Conservation (phyloP, 2,888 invertebrate genomes). For the Periphyllus acericola region DNA sequence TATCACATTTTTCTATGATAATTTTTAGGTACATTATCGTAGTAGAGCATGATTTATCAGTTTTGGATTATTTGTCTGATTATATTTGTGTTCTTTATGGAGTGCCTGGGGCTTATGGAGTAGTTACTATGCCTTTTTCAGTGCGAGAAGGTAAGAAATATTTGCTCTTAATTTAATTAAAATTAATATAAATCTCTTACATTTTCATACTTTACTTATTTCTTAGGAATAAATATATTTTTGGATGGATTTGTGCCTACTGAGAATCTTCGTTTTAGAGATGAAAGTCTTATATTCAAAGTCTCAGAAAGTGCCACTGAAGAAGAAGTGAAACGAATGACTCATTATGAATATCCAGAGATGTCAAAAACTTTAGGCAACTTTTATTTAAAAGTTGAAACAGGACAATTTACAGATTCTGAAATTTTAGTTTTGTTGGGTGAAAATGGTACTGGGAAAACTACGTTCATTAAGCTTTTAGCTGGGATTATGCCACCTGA, state of each 20-base stretch:
- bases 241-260: slow-evolving; percentile 99
- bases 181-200: slow-evolving; percentile 26
- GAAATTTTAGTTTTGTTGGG: slow-evolving; percentile 96
- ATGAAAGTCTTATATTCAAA: slow-evolving; percentile 96
- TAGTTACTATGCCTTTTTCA: slow-evolving; percentile 99
- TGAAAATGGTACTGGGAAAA: slow-evolving; percentile 99
- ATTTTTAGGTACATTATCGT: slow-evolving; percentile 91
- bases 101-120: slow-evolving; percentile 98
- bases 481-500: slow-evolving; percentile 96
- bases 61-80: slow-evolving; percentile 97
- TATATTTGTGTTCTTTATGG: slow-evolving; percentile 99
- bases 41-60: slow-evolving; percentile 98
- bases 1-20: not conserved
- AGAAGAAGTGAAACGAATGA: slow-evolving; percentile 74
- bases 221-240: slow-evolving; percentile 93
- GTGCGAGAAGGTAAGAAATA: slow-evolving; percentile 87
- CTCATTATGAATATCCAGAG: slow-evolving; percentile 90
- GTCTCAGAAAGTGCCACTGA: slow-evolving; percentile 98
- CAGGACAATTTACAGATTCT: slow-evolving; percentile 98
- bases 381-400: slow-evolving; percentile 82
- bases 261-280: slow-evolving; percentile 97
- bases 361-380: slow-evolving; percentile 88
- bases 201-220: slow-evolving; percentile 32
- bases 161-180: slow-evolving; percentile 25
- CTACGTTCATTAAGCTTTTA: slow-evolving; percentile 98